Percentiles rank a stretch among this genome's conserved stretches.
Conservation (phyloP, 2,797 vertebrate species). For the Epinephelus malabaricus region DNA sequence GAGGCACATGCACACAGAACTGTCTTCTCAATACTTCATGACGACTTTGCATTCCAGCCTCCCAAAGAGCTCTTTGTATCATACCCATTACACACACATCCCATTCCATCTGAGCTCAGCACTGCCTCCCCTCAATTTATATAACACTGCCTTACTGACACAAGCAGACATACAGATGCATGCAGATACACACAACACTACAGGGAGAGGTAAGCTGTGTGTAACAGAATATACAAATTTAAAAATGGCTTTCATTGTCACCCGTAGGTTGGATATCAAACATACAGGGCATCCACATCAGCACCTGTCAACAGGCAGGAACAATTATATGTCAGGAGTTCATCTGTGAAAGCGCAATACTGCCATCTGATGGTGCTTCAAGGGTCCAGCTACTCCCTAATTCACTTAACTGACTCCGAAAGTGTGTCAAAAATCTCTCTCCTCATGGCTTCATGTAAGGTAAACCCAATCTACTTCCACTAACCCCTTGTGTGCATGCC, state of each 20-base stretch:
- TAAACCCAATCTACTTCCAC: too few relatives aligned
- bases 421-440: conserved; percentile 21
- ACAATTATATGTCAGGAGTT: conserved; percentile 3
- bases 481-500: too few relatives aligned
- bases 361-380: conserved; percentile 72
- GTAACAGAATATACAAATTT: neutral
- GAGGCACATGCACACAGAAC: conserved; percentile 64
- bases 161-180: conserved; percentile 19
- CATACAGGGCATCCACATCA: conserved; percentile 21
- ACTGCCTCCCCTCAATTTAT: conserved; percentile 47
- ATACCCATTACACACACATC: conserved; percentile 55
- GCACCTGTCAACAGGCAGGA: conserved; percentile 30
- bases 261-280: conserved; percentile 38
- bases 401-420: conserved; percentile 31
- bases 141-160: conserved; percentile 67
- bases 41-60: conserved; percentile 76
- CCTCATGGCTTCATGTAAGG: neutral
- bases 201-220: conserved; percentile 12
- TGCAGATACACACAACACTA: neutral
- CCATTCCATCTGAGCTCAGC: conserved; percentile 46
- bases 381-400: neutral
- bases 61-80: conserved; percentile 83
- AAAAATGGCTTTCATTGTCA: conserved; percentile 25
- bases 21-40: conserved; percentile 67
- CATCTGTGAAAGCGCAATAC: conserved; percentile 61